Conservation (phyloP, 2,113 vertebrate species). For the Poecilia latipinna region DNA sequence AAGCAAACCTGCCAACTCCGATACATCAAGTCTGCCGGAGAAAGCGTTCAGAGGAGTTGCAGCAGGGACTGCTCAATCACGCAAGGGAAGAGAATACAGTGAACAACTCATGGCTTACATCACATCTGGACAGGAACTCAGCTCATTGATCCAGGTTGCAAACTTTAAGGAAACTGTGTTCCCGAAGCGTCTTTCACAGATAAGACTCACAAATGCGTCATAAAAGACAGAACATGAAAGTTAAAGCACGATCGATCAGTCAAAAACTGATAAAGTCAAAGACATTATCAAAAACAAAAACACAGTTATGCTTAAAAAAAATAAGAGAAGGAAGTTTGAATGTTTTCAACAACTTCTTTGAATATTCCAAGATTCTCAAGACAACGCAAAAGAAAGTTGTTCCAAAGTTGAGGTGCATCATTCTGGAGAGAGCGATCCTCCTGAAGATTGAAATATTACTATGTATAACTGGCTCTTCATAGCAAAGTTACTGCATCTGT, state of each 20-base stretch:
- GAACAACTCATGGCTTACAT: conserved; percentile 36
- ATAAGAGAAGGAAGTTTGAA: too few species aligned
- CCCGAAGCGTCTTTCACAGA: background rate
- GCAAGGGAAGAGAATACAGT: conserved; percentile 39
- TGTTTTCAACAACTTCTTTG: too few species aligned
- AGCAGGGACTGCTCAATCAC: conserved; percentile 37
- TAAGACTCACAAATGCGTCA: background rate
- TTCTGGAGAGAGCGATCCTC: too few species aligned
- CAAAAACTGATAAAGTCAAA: too few species aligned
- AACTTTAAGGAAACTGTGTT: background rate
- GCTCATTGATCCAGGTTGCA: background rate
- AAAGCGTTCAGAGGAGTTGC: conserved; percentile 56
- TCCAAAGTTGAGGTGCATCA: too few species aligned
- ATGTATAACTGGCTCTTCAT: too few species aligned
- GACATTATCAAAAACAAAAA: background rate
- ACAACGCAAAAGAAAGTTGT: too few species aligned
- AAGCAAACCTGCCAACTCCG: conserved; percentile 83
- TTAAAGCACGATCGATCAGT: background rate
- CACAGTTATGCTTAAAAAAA: too few species aligned
- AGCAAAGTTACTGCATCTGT: too few species aligned
- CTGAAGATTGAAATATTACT: too few species aligned
- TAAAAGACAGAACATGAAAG: background rate
- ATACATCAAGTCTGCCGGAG: conserved; percentile 79
- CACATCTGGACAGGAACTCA: conserved; percentile 18
- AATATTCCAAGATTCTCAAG: too few species aligned